Percentiles rank a stretch among this genome's conserved stretches.
These are phyloP conservation scores for Poecilus cupreus DNA, from an alignment of 2,888 invertebrate genomes.

Conservation along the genomic window DNA sequence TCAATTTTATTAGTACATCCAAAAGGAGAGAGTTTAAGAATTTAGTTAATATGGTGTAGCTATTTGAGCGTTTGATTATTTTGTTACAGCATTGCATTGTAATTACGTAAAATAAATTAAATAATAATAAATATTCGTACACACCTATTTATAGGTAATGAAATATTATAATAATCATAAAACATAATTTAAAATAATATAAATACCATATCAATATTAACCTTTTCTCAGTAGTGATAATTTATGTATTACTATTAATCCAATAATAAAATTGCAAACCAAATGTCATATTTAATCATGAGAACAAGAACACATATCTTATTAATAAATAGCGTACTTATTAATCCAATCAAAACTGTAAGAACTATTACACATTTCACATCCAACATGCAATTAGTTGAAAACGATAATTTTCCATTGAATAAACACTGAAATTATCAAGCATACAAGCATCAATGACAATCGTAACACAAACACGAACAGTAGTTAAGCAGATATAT, in stretches of 20 bases:
- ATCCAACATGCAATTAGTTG: conserved; percentile 13
- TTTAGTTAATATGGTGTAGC: too few species aligned
- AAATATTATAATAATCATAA: too few species aligned
- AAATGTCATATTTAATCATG: not conserved
- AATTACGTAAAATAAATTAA: too few species aligned
- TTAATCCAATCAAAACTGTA: not conserved
- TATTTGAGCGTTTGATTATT: too few species aligned
- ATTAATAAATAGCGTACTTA: conserved; percentile 11
- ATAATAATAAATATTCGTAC: too few species aligned
- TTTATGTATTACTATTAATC: not conserved
- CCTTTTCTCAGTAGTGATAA: too few species aligned
- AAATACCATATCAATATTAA: too few species aligned
- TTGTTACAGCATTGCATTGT: too few species aligned
- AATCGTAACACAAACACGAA: not conserved
- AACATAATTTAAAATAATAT: too few species aligned
- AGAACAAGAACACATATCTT: not conserved
- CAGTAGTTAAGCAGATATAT: not conserved
- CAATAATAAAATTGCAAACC: not conserved
- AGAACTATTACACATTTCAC: not conserved
- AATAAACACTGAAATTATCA: conserved; percentile 13
- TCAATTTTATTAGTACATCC: too few species aligned
- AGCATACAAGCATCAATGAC: conserved; percentile 1
- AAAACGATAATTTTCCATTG: conserved; percentile 15
- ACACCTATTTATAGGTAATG: too few species aligned
- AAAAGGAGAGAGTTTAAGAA: too few species aligned